A percentile compares a stretch with the other conserved stretches of the same genome.
Evolutionary conservation across 30 jellyfish, hydroid and myxozoan genomes (phyloP).

Genomic region (Pelagia noctiluca): DNA sequence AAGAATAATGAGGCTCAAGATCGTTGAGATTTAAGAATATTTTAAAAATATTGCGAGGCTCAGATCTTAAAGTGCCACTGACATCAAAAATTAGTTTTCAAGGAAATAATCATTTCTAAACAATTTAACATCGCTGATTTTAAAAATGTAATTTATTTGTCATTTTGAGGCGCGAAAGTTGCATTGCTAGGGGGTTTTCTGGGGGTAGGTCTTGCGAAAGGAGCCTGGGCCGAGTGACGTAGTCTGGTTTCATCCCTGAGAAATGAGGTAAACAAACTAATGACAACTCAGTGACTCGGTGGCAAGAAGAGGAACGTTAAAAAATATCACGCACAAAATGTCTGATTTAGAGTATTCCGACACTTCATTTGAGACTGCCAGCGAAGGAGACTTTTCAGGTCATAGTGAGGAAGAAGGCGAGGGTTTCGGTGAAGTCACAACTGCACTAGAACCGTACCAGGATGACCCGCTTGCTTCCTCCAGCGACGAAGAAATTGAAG

Average conservation of each 20-base stretch:
- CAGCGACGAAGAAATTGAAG: conserved; percentile 23
- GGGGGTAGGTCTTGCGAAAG: conserved; percentile 3
- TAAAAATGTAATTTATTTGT: not conserved
- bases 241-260: not conserved
- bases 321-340: too few relatives aligned
- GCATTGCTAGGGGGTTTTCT: conserved; percentile 22
- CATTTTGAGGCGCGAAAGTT: not conserved
- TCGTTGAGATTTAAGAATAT: too few relatives aligned
- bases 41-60: too few relatives aligned
- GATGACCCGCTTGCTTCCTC: conserved; percentile 34
- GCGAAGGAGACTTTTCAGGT: not conserved
- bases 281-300: not conserved
- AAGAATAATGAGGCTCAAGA: too few relatives aligned
- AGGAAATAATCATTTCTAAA: not conserved
- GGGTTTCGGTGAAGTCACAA: not conserved
- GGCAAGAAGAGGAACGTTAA: not conserved
- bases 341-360: conserved; percentile 12
- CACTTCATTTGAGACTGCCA: not conserved
- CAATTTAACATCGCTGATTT: conserved; percentile 4
- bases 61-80: too few relatives aligned
- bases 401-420: conserved; percentile 3
- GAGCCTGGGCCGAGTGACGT: conserved; percentile 41
- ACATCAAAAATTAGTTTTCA: not conserved
- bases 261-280: not conserved
- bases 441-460: conserved; percentile 11